Base-by-base conservation (phyloP, 2,888 invertebrate species). In the Monoplex corrugatus region DNA sequence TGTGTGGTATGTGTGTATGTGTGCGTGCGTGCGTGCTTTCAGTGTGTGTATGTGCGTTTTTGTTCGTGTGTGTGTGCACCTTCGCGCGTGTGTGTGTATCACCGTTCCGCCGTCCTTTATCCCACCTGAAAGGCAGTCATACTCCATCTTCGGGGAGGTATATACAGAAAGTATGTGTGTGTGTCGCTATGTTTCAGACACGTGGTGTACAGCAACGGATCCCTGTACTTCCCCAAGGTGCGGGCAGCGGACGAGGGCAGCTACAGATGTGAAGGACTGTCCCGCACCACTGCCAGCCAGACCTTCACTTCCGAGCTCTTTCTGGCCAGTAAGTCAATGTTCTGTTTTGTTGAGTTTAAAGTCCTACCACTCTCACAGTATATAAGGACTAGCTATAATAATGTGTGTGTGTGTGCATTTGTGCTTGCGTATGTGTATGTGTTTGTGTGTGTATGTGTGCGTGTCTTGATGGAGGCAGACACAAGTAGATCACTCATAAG, bases 261-360 rank as follows among this genome's bases (percentile, higher is more conserved):
- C 91, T 98, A 97, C 95, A 97, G 97, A 89, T 98, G 98, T 95
- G 97, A 97, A 84, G 97, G 97, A 23, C 96, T 97, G 72, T 92
- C 92, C 96, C 96, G 90, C 96, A 97, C 91, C 92, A 94, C 93
- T 19, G 97, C 92, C 91, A 94, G 93, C 1, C 95, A 95, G 91
- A 94, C 93, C 95, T 97, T 95, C 91, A 93, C 94, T 13, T 91
- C 95, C 0, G 93, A 95, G 68, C 93, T 95, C 28, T 90, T 92
- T 38, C 89, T 95, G 28, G 94, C 95, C 80, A 93, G 95, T 95
- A 94, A 94, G 85, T 80, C n/a, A 80, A 32, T n/a, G n/a, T n/a
- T 28, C 50, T 28, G 19, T 45, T 16, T 8, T 72, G 68, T 32
- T 3, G 28, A n/a, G 23, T 72, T n/a, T 3, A 2, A n/a, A 32